phyloP scores from a whole-genome alignment of 37 sponge, comb jelly and placozoan species.

The Crambe crambe region DNA sequence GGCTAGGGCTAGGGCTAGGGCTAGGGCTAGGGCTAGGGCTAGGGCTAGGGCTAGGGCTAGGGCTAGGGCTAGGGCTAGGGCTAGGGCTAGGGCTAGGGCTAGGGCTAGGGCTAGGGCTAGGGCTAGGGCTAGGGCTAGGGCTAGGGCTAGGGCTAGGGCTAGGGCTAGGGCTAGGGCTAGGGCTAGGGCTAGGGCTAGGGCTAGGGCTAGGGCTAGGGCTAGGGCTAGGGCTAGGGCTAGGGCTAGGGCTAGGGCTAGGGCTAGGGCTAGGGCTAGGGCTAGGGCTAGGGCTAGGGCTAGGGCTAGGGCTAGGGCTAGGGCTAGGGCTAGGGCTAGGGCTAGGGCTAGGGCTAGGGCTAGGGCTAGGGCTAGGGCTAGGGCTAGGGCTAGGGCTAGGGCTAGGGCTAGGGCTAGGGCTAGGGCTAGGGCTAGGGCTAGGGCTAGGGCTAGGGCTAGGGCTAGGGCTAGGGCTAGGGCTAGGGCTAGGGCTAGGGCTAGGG shows the following conservation, averaged over 20 bases:
- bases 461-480: neutral
- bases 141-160: no score
- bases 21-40: no score
- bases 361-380: neutral
- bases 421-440: neutral
- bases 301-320: conserved; percentile 1
- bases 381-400: neutral
- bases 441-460: neutral
- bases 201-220: conserved; percentile 1
- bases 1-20: no score
- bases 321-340: neutral
- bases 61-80: no score
- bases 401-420: neutral
- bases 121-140: no score
- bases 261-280: conserved; percentile 1
- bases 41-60: no score
- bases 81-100: no score
- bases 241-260: neutral
- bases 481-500: neutral
- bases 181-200: no score
- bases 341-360: conserved; percentile 1
- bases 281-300: neutral
- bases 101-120: neutral
- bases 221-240: neutral
- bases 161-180: no score